These are phyloP conservation scores for Salmo trutta DNA, from an alignment of 2,797 vertebrate genomes.

Conservation along the genomic window DNA sequence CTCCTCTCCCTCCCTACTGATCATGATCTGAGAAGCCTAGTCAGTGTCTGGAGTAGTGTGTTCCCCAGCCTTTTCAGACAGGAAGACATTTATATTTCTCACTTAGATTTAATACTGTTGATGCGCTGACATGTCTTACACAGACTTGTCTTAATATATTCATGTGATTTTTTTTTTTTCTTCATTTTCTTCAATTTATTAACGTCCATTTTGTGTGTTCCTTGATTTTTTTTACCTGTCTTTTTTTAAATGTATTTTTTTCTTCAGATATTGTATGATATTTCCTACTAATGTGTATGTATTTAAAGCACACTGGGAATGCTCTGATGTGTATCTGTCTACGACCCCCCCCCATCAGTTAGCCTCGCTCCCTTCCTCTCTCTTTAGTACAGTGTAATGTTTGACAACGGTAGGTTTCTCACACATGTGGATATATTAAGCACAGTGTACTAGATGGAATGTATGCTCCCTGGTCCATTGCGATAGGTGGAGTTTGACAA, in stretches of 20 bases:
- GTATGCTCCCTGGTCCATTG: conserved; percentile 29
- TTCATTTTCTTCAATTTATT: conserved; percentile 23
- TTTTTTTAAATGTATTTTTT: conserved; percentile 17
- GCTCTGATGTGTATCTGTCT: conserved; percentile 54
- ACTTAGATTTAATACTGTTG: conserved; percentile 66
- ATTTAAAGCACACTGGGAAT: conserved; percentile 63
- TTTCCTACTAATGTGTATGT: conserved; percentile 15
- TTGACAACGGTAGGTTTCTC: conserved; percentile 13
- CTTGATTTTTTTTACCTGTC: neutral
- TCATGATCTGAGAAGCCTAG: conserved; percentile 38
- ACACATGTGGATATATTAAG: conserved; percentile 54
- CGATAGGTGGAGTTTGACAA: conserved; percentile 23
- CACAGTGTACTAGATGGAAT: conserved; percentile 18
- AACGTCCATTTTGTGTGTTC: neutral
- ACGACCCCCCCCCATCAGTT: conserved; percentile 26
- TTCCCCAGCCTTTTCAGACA: conserved; percentile 45
- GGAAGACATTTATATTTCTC: conserved; percentile 62
- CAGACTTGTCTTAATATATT: conserved; percentile 78
- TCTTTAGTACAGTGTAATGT: conserved; percentile 64
- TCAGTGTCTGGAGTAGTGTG: conserved; percentile 31
- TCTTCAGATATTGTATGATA: conserved; percentile 48
- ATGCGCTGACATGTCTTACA: conserved; percentile 71
- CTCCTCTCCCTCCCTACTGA: neutral
- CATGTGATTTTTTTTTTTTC: conserved; percentile 67
- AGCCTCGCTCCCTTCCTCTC: conserved; percentile 11